These are phyloP conservation scores for Ellobius talpinus DNA, from an alignment of 2,113 vertebrate genomes.

Conservation along the genomic window DNA sequence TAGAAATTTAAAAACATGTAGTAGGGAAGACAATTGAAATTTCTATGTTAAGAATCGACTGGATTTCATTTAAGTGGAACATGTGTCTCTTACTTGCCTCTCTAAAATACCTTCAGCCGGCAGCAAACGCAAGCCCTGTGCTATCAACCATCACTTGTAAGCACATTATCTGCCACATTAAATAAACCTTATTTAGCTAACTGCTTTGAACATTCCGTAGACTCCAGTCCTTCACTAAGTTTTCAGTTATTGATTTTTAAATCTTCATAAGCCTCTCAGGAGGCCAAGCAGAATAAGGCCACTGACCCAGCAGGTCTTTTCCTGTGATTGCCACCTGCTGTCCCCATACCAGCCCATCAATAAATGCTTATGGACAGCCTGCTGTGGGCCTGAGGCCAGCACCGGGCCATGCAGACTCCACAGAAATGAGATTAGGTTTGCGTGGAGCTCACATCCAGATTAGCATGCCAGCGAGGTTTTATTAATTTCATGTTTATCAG, in stretches of 20 bases:
- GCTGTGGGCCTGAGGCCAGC: not conserved
- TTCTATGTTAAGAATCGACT: constrained; percentile 54
- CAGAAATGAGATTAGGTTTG: constrained; percentile 35
- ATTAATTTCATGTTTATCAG: constrained; percentile 61
- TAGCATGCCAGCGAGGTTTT: not conserved
- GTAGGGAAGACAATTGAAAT: constrained; percentile 17
- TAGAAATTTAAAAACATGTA: constrained; percentile 59
- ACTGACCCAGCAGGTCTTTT: constrained; percentile 53
- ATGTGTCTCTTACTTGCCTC: constrained; percentile 1
- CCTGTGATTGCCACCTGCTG: constrained; percentile 54
- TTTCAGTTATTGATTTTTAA: constrained; percentile 77
- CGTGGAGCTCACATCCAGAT: not conserved
- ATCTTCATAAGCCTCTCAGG: constrained; percentile 71
- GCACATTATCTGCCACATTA: constrained; percentile 67
- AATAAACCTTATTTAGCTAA: constrained; percentile 69
- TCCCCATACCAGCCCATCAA: not conserved
- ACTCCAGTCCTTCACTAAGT: constrained; percentile 62
- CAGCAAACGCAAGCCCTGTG: constrained; percentile 52
- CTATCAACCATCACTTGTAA: constrained; percentile 46
- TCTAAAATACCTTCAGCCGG: not conserved
- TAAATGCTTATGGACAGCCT: constrained; percentile 53
- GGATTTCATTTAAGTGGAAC: constrained; percentile 47
- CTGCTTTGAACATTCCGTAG: constrained; percentile 36
- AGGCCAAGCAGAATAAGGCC: constrained; percentile 5
- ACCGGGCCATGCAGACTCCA: not conserved